Base-by-base conservation (phyloP, 2,888 invertebrate genomes). In the Adelognathus sp. region DNA sequence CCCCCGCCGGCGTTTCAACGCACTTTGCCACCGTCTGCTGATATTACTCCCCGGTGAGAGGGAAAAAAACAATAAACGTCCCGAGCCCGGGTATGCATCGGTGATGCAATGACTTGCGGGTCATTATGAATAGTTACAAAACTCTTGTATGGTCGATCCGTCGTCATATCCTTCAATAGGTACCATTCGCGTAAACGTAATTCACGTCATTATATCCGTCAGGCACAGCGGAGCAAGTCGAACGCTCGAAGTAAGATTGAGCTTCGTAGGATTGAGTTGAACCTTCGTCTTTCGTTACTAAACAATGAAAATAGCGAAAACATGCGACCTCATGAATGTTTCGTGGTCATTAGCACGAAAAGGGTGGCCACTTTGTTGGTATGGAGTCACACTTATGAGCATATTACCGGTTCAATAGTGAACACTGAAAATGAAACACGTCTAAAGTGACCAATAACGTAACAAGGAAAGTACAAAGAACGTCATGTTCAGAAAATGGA, bases 41-140 rank as follows among this genome's bases (percentile, higher is more conserved):
- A 46, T 18, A 7, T 46, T 46, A 7, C 11, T n/a, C 16, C 16
- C 11, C 7, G 7, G 46, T 9, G 21, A 46, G 11, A 21, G 21
- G 21, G 11, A 74, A 75, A 83, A 76, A 67, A 81, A 84, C 44
- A 79, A 74, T 36, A 75, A 80, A 82, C 58, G 67, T 41, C 70
- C 58, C 58, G 66, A 63, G 73, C 46, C 24, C 67, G 63, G 46
- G 52, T 75, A 29, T n/a, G 74, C 29, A 61, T 56, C 27, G 27
- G 44, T 67, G 72, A 66, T 63, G 61, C 46, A 69, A 80, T 61
- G 29, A 77, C 70, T 74, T 44, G 61, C 54, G 66, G 44, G 24
- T 44, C 16, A 66, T 74, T 52, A 73, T 63, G 27, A 18, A 7
- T 16, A 14, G 11, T 52, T 36, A 21, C 36, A 11, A 58, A 56